Evolutionary conservation across 1,140 invertebrate genomes (phyloP), one percentile per base, ranked within the genome.

Genomic region (Caenorhabditis elegans): DNA sequence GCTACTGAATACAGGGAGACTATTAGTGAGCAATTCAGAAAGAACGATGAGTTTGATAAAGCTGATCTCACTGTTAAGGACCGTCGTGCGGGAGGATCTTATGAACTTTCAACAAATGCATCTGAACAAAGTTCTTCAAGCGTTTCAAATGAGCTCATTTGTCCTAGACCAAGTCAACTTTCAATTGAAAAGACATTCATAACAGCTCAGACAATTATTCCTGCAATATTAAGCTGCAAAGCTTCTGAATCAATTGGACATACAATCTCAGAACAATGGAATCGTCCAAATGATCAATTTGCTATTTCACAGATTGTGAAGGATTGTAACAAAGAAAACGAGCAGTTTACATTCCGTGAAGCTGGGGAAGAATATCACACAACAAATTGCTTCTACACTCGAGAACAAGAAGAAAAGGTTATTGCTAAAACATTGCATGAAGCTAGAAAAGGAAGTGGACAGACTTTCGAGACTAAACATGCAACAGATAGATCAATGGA

Each of bases 351-450:
- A 24, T n/a, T 83, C 15, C 26, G 39, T 2, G 82, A 83, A 49
- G 51, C 82, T 34, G 82, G 76, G 34, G 82, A 83, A 47, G 82
- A 83, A 46, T 51, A 79, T 17, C 28, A 78, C 17, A 78, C 47
- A 4, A 48, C 49, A 17, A 78, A 83, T 55, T 83, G 76, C 19
- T 39, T 46, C 76, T 83, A 83, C 34, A 17, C 24, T n/a, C 15
- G 47, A n/a, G 77, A 79, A 26, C 36, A 28, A 28, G 77, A 55
- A 43, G 47, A 43, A 11, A 36, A 78, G 39, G 19, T 36, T 13
- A 36, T 77, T 13, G 43, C 49, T 17, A 28, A 39, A 15, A 76
- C 55, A 6, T 53, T 53, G 55, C 24, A 48, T 53, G 82, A 83
- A 48, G 34, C 24, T 8, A 31, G 82, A 26, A 6, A 46, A 10